Evolutionary conservation across 2,113 vertebrate genomes (phyloP), one percentile per base, ranked within the genome.

Genomic region (Etia nguti): DNA sequence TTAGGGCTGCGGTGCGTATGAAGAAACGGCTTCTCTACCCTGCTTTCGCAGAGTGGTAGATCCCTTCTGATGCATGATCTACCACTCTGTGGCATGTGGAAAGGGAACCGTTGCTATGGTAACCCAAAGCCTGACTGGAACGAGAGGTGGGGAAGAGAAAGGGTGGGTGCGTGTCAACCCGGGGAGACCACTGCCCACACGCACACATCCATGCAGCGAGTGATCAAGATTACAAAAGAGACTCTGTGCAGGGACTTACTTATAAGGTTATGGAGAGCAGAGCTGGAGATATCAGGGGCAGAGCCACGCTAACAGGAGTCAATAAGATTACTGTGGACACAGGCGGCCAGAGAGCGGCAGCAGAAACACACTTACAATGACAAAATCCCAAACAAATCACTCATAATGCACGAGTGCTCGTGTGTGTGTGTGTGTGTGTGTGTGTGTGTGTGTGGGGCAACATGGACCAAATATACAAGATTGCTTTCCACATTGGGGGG

Each of bases 191-290:
- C 88, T 85, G 90, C 86, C 86, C 91, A 84, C 85, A 82, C 81
- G 73, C 82, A 86, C 85, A 79, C 93, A 88, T 38, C 24, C 89
- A 75, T 77, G 90, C 90, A 85, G 87, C 41, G 48, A 93, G 92
- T 92, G 93, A 96, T 96, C 94, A 95, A 95, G 95, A 96, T 95
- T 95, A 95, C 92, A 93, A 93, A 89, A 92, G 91, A 93, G 92
- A 92, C 86, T 90, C 85, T 95, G 94, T 93, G 93, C 94, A 91
- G 93, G 86, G 94, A 96, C 92, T 94, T 92, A 95, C 95, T 95
- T 95, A 95, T 96, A 95, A 95, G 95, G 95, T 95, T 95, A 96
- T 93, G 92, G 92, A 91, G 93, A 94, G 93, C 93, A 92, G 89
- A 86, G 89, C 92, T 89, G 92, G 57, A 91, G 92, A 93, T 94